Percentiles rank a stretch among this genome's conserved stretches.
Evolutionary conservation across 2,888 invertebrate species (phyloP).

Genomic region (Drosophila prostipennis): DNA sequence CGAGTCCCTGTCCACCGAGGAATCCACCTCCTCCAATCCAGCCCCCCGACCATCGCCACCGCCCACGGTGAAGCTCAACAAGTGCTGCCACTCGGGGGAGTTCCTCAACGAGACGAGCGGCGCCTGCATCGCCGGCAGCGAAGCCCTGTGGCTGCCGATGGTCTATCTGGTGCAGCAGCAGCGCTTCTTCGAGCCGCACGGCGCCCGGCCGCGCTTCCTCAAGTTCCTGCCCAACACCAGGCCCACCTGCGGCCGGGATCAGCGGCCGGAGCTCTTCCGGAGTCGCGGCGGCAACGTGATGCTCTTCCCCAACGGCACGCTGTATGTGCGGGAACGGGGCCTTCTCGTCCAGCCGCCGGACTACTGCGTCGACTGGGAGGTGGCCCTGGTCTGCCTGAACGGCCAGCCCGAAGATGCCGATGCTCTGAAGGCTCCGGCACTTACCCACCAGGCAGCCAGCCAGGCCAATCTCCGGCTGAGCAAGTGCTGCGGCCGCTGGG

Average conservation of each 20-base stretch:
- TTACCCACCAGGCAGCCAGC: slow-evolving; percentile 23
- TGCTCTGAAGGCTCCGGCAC: background rate
- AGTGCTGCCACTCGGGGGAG: slow-evolving; percentile 86
- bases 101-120: slow-evolving; percentile 82
- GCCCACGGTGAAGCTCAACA: slow-evolving; percentile 83
- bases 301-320: slow-evolving; percentile 88
- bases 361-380: slow-evolving; percentile 89
- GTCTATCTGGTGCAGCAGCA: slow-evolving; percentile 86
- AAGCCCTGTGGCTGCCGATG: slow-evolving; percentile 86
- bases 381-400: slow-evolving; percentile 85
- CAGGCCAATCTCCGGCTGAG: slow-evolving; percentile 79
- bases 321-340: slow-evolving; percentile 85
- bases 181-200: slow-evolving; percentile 83
- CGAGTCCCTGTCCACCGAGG: background rate
- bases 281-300: slow-evolving; percentile 80
- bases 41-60: slow-evolving; percentile 57
- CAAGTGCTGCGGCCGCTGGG: slow-evolving; percentile 90
- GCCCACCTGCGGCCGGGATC: slow-evolving; percentile 66
- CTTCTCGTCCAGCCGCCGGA: slow-evolving; percentile 85
- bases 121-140: slow-evolving; percentile 82
- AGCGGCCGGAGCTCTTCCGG: slow-evolving; percentile 81
- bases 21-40: background rate
- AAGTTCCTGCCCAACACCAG: slow-evolving; percentile 82
- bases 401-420: background rate
- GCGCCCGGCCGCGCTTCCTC: slow-evolving; percentile 84